These are phyloP conservation scores for Musca vetustissima DNA, from an alignment of 1,140 invertebrate species.

Conservation along the genomic window DNA sequence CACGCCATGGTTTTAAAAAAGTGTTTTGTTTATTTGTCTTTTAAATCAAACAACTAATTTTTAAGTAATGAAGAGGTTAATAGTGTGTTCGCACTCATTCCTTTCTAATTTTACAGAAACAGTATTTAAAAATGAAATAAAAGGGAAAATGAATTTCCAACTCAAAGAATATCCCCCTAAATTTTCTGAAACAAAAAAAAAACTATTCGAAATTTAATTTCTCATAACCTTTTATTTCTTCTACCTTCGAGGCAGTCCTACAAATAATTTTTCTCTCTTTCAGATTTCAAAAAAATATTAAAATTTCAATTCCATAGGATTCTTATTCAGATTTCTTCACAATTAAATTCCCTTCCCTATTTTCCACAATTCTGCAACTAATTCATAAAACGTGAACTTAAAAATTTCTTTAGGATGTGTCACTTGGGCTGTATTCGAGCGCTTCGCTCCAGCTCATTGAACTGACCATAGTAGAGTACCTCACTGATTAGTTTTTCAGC, in stretches of 20 bases:
- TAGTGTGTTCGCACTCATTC: no score
- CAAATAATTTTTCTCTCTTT: not conserved
- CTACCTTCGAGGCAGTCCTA: not conserved
- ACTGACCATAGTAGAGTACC: constrained; percentile 56
- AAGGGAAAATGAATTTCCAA: no score
- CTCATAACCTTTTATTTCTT: not conserved
- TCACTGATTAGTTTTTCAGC: constrained; percentile 57
- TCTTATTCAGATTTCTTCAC: no score
- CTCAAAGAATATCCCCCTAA: no score
- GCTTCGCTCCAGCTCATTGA: constrained; percentile 49
- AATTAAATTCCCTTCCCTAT: no score
- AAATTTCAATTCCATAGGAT: no score
- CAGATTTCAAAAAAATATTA: not conserved
- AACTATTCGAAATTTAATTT: not conserved
- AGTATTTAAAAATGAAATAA: no score
- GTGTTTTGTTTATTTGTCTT: no score
- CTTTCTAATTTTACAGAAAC: no score
- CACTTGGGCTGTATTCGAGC: constrained; percentile 53
- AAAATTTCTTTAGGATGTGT: constrained; percentile 31
- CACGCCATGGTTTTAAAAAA: no score
- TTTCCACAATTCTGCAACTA: not conserved
- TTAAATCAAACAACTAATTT: no score
- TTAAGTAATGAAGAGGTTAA: no score
- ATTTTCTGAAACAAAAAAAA: not conserved
- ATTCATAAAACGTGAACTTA: constrained; percentile 24